Conservation (phyloP, 2,797 vertebrate genomes). For the Takifugu rubripes region DNA sequence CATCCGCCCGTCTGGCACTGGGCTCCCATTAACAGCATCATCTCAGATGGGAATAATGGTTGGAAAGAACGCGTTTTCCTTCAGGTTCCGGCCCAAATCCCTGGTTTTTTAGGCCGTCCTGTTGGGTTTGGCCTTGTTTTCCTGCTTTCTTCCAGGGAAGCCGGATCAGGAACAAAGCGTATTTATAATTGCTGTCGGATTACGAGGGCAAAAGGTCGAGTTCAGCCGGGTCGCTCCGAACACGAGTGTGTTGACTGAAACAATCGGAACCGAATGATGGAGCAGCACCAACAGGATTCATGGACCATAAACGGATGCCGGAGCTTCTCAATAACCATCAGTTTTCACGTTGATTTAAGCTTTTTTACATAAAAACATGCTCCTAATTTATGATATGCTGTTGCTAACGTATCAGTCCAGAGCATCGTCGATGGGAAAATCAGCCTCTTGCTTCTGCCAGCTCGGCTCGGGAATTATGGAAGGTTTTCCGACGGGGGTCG, state of each 20-base stretch:
- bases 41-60: conserved; percentile 23
- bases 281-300: too few relatives aligned
- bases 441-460: background rate
- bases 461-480: conserved; percentile 7
- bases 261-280: conserved; percentile 12
- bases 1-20: conserved; percentile 26
- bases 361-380: conserved; percentile 15
- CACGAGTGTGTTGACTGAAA: conserved; percentile 36
- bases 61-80: conserved; percentile 26
- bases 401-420: too few relatives aligned
- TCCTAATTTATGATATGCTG: conserved; percentile 34
- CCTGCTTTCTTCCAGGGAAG: conserved; percentile 43
- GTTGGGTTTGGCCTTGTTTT: conserved; percentile 29
- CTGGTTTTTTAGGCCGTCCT: conserved; percentile 21
- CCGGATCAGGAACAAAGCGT: conserved; percentile 32
- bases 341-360: conserved; percentile 8
- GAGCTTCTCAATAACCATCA: background rate
- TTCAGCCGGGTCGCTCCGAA: conserved; percentile 36
- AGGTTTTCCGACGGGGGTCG: background rate
- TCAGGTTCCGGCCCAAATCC: background rate
- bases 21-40: conserved; percentile 33
- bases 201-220: conserved; percentile 34
- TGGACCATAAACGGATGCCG: background rate
- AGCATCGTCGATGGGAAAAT: too few relatives aligned
- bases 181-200: conserved; percentile 51